Base-by-base conservation (phyloP, 2,113 vertebrate genomes). In the Notothenia rossii region DNA sequence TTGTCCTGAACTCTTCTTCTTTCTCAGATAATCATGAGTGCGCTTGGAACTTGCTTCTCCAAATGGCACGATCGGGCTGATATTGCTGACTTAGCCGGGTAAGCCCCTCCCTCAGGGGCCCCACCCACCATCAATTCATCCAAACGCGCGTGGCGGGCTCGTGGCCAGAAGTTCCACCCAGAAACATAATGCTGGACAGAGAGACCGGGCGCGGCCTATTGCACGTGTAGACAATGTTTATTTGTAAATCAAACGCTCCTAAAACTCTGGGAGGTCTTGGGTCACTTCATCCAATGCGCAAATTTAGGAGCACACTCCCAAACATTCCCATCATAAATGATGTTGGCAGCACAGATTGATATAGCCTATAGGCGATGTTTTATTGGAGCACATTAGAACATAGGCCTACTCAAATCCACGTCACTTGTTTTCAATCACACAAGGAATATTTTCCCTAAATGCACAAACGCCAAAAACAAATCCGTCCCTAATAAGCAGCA, bases 111-210 rank as follows among this genome's bases (percentile, higher is more conserved):
- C 85, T 77, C 75, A 17, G 29, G 65, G 43, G 83, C 84, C 91
- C 91, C 92, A 78, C 92, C 92, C 84, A 90, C 86, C 36, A 58
- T 63, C 87, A 90, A 72, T 48, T 86, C 81, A 89, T 82, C 82
- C 81, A 73, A 89, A 93, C 76, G 85, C 94, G 94, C 93, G 95
- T 95, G 95, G 92, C 94, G 84, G 90, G 87, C 95, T 94, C 94
- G 94, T 94, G 95, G 91, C 93, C 82, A 82, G 71, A 92, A 91
- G 89, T 91, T 91, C 91, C 72, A 63, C 29, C 81, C 50, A 53
- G n/a, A 51, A 70, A 80, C 77, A 63, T 48, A 29, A 48, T 66
- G 20, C 12, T 20, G 25, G 70, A 22, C 15, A 22, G 25, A 48
- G 12, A 15, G 20, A 5, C 10, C 10, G 33, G 3, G 83, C 3